These are phyloP conservation scores for Neomorphus geoffroyi DNA, from an alignment of 2,797 vertebrate genomes.

Conservation along the genomic window DNA sequence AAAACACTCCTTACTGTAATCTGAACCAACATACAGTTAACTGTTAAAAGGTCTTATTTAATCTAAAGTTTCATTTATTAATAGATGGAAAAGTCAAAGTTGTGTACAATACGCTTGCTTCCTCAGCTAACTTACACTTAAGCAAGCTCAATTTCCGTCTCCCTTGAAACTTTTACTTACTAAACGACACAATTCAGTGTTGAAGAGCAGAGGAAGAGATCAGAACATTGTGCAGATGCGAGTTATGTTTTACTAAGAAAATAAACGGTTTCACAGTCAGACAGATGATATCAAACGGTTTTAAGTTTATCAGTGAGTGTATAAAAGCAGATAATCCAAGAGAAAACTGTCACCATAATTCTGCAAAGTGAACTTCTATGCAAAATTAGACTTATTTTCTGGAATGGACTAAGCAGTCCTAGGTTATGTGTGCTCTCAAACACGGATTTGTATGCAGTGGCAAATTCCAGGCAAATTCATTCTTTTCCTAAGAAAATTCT, in stretches of 20 bases:
- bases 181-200: neutral
- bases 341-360: neutral
- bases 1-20: neutral
- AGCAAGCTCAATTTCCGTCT: neutral
- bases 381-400: neutral
- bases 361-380: neutral
- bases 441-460: neutral
- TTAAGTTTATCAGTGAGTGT: neutral
- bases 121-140: neutral
- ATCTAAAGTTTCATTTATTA: neutral
- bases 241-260: neutral
- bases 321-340: neutral
- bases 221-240: neutral
- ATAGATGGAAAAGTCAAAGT: neutral
- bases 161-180: neutral
- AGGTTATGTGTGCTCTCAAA: neutral
- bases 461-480: neutral
- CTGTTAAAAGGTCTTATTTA: neutral
- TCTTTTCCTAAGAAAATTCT: neutral
- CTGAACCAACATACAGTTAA: neutral
- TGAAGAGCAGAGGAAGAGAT: neutral
- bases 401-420: neutral
- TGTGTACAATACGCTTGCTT: neutral
- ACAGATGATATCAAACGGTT: neutral
- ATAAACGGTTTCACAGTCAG: neutral